Evolutionary conservation across 2,888 invertebrate species (phyloP).

Genomic region (Trichogramma evanescens): DNA sequence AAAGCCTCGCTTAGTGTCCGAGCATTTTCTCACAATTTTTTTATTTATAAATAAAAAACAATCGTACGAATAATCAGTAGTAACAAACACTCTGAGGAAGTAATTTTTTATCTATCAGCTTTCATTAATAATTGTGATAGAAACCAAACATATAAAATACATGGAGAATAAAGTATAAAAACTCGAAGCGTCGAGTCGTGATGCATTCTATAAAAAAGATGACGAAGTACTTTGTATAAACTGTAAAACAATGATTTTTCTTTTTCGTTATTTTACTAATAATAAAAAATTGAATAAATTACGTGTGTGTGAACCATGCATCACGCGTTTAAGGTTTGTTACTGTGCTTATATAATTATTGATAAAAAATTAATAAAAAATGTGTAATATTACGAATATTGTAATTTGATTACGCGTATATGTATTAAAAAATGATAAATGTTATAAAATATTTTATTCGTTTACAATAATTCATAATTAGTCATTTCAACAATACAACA

Average conservation of each 20-base stretch:
- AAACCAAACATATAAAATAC: slow-evolving; percentile 14
- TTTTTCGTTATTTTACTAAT: slow-evolving; percentile 7
- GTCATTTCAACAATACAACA: background rate
- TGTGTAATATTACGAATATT: slow-evolving; percentile 12
- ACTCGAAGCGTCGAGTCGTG: background rate
- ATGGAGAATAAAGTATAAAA: background rate
- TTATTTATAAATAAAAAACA: slow-evolving; percentile 19
- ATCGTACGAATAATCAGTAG: slow-evolving; percentile 10
- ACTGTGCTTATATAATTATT: slow-evolving; percentile 15
- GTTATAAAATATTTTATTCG: slow-evolving; percentile 9
- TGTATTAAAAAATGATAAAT: slow-evolving; percentile 13
- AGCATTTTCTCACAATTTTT: slow-evolving; percentile 14
- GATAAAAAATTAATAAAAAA: background rate
- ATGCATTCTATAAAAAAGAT: too few relatives aligned
- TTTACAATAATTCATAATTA: background rate
- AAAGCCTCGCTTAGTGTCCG: slow-evolving; percentile 40
- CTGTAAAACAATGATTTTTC: slow-evolving; percentile 5
- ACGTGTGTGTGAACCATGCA: slow-evolving; percentile 7
- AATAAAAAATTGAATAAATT: slow-evolving; percentile 5
- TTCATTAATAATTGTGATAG: slow-evolving; percentile 12
- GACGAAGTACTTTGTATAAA: slow-evolving; percentile 15
- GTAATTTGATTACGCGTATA: slow-evolving; percentile 10
- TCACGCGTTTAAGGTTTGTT: slow-evolving; percentile 12
- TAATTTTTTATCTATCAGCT: slow-evolving; percentile 16
- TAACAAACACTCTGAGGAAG: slow-evolving; percentile 16